Conservation (phyloP, 2,797 vertebrate genomes). For the Ficedula albicollis region DNA sequence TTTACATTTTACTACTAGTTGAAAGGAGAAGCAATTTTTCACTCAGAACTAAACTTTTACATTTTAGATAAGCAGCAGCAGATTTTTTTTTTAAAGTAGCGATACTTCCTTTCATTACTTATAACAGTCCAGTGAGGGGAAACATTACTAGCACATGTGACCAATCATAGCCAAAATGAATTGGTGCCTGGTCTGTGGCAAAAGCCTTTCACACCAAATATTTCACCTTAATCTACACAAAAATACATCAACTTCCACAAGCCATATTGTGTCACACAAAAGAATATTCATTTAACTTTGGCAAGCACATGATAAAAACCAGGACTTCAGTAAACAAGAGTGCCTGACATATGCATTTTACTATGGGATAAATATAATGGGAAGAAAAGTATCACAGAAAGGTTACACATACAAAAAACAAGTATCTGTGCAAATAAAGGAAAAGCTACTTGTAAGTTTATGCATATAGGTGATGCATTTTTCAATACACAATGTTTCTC, state of each 20-base stretch:
- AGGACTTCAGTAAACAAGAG: slow-evolving; percentile 39
- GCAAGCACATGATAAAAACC: slow-evolving; percentile 27
- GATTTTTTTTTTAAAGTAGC: background rate
- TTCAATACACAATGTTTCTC: background rate
- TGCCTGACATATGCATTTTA: slow-evolving; percentile 45
- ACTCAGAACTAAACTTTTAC: background rate
- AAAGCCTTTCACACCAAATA: slow-evolving; percentile 67
- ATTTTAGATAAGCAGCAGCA: background rate
- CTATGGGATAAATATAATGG: slow-evolving; percentile 24
- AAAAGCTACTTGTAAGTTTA: background rate
- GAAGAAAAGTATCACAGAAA: slow-evolving; percentile 30
- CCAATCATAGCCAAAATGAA: slow-evolving; percentile 68
- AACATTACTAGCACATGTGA: slow-evolving; percentile 78
- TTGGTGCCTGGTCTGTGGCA: slow-evolving; percentile 72
- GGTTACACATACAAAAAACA: background rate
- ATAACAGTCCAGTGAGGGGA: background rate
- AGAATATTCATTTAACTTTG: slow-evolving; percentile 1
- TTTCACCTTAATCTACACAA: slow-evolving; percentile 28
- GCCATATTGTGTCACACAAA: slow-evolving; percentile 34
- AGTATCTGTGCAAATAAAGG: background rate
- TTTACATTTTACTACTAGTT: background rate
- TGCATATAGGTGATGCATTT: background rate
- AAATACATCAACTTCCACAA: slow-evolving; percentile 52
- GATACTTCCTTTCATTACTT: slow-evolving; percentile 6
- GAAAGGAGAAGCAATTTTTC: background rate